Evolutionary conservation across 37 sponge, comb jelly and placozoan genomes (phyloP), one percentile per base, ranked within the genome.

Genomic region (Halisarca cf. caerulea): DNA sequence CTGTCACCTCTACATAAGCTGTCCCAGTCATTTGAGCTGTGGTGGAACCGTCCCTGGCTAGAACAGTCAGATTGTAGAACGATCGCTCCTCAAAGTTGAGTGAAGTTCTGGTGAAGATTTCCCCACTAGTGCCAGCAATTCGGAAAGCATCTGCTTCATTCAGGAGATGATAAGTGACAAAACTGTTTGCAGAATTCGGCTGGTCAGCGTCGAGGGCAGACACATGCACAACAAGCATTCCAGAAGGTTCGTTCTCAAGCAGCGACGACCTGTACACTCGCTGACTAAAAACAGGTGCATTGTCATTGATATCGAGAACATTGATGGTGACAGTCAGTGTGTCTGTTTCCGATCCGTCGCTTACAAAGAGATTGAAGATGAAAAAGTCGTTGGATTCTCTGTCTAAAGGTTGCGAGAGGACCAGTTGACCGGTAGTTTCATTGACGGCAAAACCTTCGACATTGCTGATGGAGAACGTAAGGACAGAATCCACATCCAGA

Each of bases 21-120:
- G 77, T 74, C 24, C 77, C 77, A 0, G 77, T 74, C 25, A 40
- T 37, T 40, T 28, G 54, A 27, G 35, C 60, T 20, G 71, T 0
- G 38, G 54, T 62, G 0, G 21, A 41, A 18, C 85, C 82, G 57
- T 91, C 88, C 47, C 24, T n/a, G 25, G 82, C 92, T 74, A 38
- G 25, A 28, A 91, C 58, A 14, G 25, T 77, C 24, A 91, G 57
- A 0, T 28, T 32, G 42, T 94, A 77, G 27, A 42, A 43, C 3
- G 77, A 8, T 1, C 30, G 30, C 58, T 36, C 28, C 80, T 86
- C 87, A 74, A 43, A 70, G 54, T 86, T 69, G 17, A 86, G 81
- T 64, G 70, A 21, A 3, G 6, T 15, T 28, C 27, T 40, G 24
- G 62, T 59, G 14, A 37, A 8, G 23, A 81, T n/a, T 0, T 36